phyloP scores from a whole-genome alignment of 2,888 invertebrate genomes.

The Tubulanus polymorphus region DNA sequence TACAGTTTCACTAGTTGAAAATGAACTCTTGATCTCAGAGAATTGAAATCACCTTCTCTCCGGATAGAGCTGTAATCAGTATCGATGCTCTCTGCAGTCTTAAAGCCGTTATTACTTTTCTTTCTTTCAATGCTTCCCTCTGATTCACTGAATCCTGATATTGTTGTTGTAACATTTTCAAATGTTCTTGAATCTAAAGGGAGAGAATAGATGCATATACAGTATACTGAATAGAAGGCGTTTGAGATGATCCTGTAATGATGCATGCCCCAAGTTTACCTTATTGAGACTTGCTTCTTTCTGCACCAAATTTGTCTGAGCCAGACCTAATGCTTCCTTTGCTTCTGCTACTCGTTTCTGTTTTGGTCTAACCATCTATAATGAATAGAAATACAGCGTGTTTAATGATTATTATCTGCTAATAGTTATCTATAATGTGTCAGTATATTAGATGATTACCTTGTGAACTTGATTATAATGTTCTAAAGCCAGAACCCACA shows the following conservation, averaged over 20 bases:
- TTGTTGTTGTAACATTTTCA: slow-evolving; percentile 42
- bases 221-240: no score
- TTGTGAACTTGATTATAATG: slow-evolving; percentile 52
- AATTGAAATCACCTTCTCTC: slow-evolving; percentile 54
- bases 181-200: slow-evolving; percentile 44
- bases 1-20: no score
- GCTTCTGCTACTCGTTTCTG: slow-evolving; percentile 50
- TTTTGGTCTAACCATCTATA: slow-evolving; percentile 52
- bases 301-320: slow-evolving; percentile 42
- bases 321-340: slow-evolving; percentile 47
- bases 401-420: not conserved
- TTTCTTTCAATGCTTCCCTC: slow-evolving; percentile 45
- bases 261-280: slow-evolving; percentile 22
- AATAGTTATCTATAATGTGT: no score
- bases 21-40: no score
- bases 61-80: slow-evolving; percentile 47
- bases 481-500: slow-evolving; percentile 52
- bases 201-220: no score
- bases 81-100: slow-evolving; percentile 46
- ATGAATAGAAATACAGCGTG: not conserved
- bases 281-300: slow-evolving; percentile 49
- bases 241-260: no score
- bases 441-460: slow-evolving; percentile 26
- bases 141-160: slow-evolving; percentile 51
- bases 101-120: slow-evolving; percentile 40